phyloP scores from a whole-genome alignment of 30 jellyfish, hydroid and myxozoan genomes.

The Turritopsis dohrnii region DNA sequence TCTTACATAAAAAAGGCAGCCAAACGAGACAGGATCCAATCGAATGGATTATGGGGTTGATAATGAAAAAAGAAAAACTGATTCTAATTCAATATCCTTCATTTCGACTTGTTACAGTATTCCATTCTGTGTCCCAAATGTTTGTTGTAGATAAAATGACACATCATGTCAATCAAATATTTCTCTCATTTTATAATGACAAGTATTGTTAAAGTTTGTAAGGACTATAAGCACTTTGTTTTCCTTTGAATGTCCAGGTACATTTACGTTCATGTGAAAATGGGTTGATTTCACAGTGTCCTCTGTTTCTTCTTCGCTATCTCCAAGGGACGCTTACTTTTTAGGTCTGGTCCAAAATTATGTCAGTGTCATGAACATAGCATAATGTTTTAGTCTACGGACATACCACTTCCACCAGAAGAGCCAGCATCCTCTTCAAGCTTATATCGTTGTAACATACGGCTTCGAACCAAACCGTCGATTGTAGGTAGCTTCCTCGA shows the following conservation, averaged over 20 bases:
- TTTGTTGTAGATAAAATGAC: background rate
- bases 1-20: background rate
- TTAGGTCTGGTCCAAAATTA: background rate
- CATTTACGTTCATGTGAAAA: background rate
- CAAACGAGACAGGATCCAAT: background rate
- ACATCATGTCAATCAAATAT: background rate
- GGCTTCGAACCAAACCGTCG: constrained; percentile 56
- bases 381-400: constrained; percentile 14
- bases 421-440: constrained; percentile 88
- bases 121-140: background rate
- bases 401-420: constrained; percentile 87
- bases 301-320: background rate
- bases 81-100: background rate
- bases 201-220: background rate
- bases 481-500: constrained; percentile 83
- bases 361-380: background rate
- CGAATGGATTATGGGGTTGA: background rate
- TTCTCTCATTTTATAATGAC: background rate
- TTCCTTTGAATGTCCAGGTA: background rate
- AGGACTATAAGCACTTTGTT: background rate
- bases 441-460: constrained; percentile 62
- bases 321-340: background rate
- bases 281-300: background rate
- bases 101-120: background rate
- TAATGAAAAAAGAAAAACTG: background rate